Base-by-base conservation (phyloP, 2,113 vertebrate species). In the Pseudorasbora parva region DNA sequence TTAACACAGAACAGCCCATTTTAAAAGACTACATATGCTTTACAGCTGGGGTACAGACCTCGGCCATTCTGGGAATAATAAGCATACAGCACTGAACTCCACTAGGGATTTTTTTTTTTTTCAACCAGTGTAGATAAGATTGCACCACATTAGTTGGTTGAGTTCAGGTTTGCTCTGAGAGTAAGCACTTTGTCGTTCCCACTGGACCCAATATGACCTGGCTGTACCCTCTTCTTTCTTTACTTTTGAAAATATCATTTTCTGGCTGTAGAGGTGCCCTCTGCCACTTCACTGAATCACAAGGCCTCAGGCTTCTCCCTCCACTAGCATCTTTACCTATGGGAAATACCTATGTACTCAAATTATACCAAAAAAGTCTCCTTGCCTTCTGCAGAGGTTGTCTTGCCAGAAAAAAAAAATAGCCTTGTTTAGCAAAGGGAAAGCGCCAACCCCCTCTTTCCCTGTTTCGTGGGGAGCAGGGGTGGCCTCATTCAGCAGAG, bases 381-480 rank as follows among this genome's bases (percentile, higher is more conserved):
- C n/a, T 27, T 66, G 77, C 59, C 43, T 1, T 79, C 77, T 64
- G 77, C 43, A 25, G 10, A 79, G 25, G 41, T 47, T 79, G 9
- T 47, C 41, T 30, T 23, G 57, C 60, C 21, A 47, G 25, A 79
- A 47, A 59, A 80, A n/a, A n/a, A 81, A 82, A 77, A 23, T 10
- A 14, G 27, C 25, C 45, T 54, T 51, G 60, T 81, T 80, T 84
- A 78, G 76, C 64, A 75, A 45, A 49, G 30, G 41, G 17, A 68
- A 81, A 30, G 33, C 47, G 12, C 21, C 60, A 51, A 27, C 14
- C 37, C 64, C 17, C 60, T 17, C 30, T 57, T 56, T 15, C 60
- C 56, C 23, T 74, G 59, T 87, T 71, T 87, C 76, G 30, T 74
- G 41, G 12, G 69, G 78, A 69, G 45, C 73, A 78, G 74, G 87